Percentiles rank a stretch among this genome's conserved stretches.
phyloP scores from a whole-genome alignment of 2,888 invertebrate species.

The Troglohyphantes excavatus region DNA sequence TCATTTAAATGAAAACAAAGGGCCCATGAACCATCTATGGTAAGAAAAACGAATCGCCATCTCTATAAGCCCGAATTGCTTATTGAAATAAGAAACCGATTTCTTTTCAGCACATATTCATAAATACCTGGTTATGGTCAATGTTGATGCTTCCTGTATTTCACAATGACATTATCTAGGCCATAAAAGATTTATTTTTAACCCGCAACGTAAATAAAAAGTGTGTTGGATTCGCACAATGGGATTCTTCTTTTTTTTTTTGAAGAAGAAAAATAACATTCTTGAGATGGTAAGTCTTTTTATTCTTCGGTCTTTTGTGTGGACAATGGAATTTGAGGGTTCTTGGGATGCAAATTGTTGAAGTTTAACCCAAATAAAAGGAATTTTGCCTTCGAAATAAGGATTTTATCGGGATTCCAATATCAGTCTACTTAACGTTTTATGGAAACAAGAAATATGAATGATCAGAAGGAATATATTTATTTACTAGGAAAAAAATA shows the following conservation, averaged over 20 bases:
- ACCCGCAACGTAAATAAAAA: slow-evolving; percentile 47
- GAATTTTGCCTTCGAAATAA: slow-evolving; percentile 11
- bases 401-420: not conserved
- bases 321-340: slow-evolving; percentile 51
- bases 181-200: slow-evolving; percentile 71
- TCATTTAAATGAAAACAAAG: not conserved
- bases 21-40: no score
- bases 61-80: slow-evolving; percentile 8
- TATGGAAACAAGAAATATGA: no score
- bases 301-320: slow-evolving; percentile 24
- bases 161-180: slow-evolving; percentile 75
- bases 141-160: slow-evolving; percentile 58
- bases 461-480: no score
- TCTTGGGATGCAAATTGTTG: slow-evolving; percentile 34
- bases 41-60: not conserved
- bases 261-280: slow-evolving; percentile 31
- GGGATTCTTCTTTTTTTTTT: slow-evolving; percentile 42
- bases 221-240: slow-evolving; percentile 34
- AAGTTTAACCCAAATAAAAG: slow-evolving; percentile 61
- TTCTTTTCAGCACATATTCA: not conserved
- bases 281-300: slow-evolving; percentile 13
- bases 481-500: no score
- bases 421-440: not conserved
- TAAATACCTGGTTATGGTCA: slow-evolving; percentile 51
- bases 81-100: slow-evolving; percentile 14